These are phyloP conservation scores for Conchocele bisecta DNA, from an alignment of 2,888 invertebrate genomes.

Conservation along the genomic window DNA sequence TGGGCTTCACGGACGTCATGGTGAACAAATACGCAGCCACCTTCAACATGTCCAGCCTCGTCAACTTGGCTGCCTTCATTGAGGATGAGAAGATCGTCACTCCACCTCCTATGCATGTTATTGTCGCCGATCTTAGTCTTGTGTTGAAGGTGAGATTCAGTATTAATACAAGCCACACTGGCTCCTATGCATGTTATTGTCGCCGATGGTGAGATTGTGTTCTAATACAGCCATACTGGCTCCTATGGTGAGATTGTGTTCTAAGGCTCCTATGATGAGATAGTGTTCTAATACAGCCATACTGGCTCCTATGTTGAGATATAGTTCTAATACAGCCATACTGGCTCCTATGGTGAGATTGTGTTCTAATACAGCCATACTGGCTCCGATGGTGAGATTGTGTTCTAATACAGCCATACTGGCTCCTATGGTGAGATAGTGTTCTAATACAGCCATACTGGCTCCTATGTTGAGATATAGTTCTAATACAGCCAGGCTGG, in stretches of 20 bases:
- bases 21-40: conserved; percentile 66
- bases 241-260: conserved; percentile 85
- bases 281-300: no score
- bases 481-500: no score
- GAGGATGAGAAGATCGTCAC: conserved; percentile 93
- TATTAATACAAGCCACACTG: conserved; percentile 85
- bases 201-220: conserved; percentile 37
- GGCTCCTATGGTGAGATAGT: no score
- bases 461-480: no score
- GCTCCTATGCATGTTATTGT: conserved; percentile 87
- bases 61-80: conserved; percentile 91
- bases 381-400: no score
- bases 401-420: no score
- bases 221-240: conserved; percentile 86
- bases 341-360: no score
- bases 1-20: conserved; percentile 63
- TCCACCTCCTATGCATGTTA: conserved; percentile 88
- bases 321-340: no score
- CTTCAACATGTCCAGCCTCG: conserved; percentile 87
- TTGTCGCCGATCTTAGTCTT: conserved; percentile 32
- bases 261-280: not conserved
- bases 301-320: no score
- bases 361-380: no score
- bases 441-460: no score
- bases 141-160: conserved; percentile 38